These are phyloP conservation scores for Symphodus melops DNA, from an alignment of 2,113 vertebrate genomes.

Conservation along the genomic window DNA sequence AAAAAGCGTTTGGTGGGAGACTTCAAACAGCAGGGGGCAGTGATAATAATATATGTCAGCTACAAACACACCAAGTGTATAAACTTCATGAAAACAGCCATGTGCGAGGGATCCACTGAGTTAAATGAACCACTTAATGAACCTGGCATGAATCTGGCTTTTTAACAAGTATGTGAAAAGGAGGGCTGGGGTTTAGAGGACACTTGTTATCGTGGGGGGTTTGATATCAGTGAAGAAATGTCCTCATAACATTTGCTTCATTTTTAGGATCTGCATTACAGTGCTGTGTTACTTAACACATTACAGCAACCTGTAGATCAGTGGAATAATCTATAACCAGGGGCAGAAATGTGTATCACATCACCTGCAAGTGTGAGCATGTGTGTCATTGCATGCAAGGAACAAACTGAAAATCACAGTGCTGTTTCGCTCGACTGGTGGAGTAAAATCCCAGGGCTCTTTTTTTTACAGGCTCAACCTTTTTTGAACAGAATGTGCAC, in stretches of 20 bases:
- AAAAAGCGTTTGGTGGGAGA: slow-evolving; percentile 33
- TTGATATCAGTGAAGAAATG: neutral
- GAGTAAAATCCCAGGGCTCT: neutral
- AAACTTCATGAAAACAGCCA: slow-evolving; percentile 49
- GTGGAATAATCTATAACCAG: neutral
- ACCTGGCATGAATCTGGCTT: slow-evolving; percentile 36
- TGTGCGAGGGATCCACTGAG: slow-evolving; percentile 28
- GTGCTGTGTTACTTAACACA: neutral
- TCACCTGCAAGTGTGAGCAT: neutral
- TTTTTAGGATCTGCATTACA: neutral
- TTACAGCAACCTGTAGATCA: neutral
- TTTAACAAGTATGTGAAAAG: neutral
- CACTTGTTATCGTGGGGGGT: neutral
- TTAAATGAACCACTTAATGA: slow-evolving; percentile 74
- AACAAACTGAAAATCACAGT: neutral
- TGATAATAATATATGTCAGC: slow-evolving; percentile 52
- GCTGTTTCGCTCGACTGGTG: neutral
- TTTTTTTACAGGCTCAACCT: neutral
- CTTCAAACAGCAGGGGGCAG: slow-evolving; percentile 64
- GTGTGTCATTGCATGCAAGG: neutral
- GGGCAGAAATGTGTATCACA: neutral
- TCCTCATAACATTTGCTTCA: neutral
- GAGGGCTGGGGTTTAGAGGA: slow-evolving; percentile 30
- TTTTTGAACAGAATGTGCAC: neutral
- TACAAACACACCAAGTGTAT: slow-evolving; percentile 41